phyloP scores from a whole-genome alignment of 2,797 vertebrate species.

The Poecilia velifera region DNA sequence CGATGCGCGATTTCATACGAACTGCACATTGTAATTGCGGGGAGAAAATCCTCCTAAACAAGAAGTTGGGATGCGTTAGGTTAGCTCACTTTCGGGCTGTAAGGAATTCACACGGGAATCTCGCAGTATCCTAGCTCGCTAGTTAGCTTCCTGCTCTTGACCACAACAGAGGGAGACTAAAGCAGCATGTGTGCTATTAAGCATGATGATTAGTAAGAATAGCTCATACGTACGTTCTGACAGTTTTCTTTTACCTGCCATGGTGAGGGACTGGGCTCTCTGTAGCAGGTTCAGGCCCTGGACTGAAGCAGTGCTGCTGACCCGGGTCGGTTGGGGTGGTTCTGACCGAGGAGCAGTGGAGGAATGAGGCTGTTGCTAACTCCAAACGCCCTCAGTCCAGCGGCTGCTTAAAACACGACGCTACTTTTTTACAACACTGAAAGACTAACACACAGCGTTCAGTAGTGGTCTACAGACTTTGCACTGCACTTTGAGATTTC shows the following conservation, averaged over 20 bases:
- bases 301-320: conserved; percentile 52
- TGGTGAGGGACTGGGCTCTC: conserved; percentile 53
- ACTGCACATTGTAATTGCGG: fast-evolving
- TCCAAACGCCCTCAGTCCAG: conserved; percentile 2
- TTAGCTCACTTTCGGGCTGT: conserved; percentile 20
- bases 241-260: conserved; percentile 75
- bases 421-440: not conserved
- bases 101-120: conserved; percentile 31
- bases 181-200: not conserved
- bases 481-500: conserved; percentile 72
- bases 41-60: fast-evolving
- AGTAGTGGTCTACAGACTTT: conserved; percentile 60
- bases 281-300: conserved; percentile 65
- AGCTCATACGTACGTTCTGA: not conserved
- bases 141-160: conserved; percentile 48
- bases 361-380: conserved; percentile 31
- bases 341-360: conserved; percentile 51
- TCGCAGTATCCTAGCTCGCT: conserved; percentile 48
- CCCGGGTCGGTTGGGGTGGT: conserved; percentile 57
- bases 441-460: conserved; percentile 3
- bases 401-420: not conserved
- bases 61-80: not conserved
- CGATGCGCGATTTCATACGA: fast-evolving
- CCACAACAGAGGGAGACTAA: conserved; percentile 23
- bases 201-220: not conserved